A percentile compares a stretch with the other conserved stretches of the same genome.
Evolutionary conservation across 1,140 invertebrate species (phyloP).

Genomic region (Hyphantria cunea): DNA sequence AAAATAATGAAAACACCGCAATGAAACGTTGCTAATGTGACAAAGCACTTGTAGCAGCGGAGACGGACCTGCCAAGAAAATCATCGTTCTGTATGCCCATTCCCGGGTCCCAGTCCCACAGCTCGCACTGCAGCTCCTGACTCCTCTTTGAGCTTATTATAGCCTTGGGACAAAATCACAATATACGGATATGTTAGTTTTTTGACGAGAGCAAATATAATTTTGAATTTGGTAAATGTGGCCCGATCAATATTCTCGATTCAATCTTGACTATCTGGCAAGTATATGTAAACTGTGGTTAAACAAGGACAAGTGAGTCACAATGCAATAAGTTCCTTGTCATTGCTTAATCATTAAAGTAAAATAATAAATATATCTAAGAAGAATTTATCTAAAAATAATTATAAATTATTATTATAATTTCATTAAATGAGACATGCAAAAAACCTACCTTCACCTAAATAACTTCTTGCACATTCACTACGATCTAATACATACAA

Average conservation of each 20-base stretch:
- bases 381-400: slow-evolving; percentile 4
- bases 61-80: slow-evolving; percentile 90
- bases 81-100: slow-evolving; percentile 91
- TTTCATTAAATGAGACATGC: no score
- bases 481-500: slow-evolving; percentile 1
- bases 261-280: slow-evolving; percentile 21
- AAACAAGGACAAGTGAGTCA: slow-evolving; percentile 1
- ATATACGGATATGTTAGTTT: slow-evolving; percentile 39
- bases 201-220: background rate
- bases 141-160: slow-evolving; percentile 87
- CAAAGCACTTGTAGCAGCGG: slow-evolving; percentile 41
- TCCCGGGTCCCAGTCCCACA: slow-evolving; percentile 93
- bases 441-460: slow-evolving; percentile 19
- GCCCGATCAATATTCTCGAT: background rate
- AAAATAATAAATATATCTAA: slow-evolving; percentile 5
- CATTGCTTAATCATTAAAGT: background rate
- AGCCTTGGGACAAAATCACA: slow-evolving; percentile 83
- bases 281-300: slow-evolving; percentile 4
- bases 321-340: background rate
- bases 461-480: slow-evolving; percentile 9
- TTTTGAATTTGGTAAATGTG: background rate
- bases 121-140: slow-evolving; percentile 86
- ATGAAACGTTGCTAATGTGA: slow-evolving; percentile 39
- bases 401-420: background rate
- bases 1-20: slow-evolving; percentile 31